Evolutionary conservation across 2,113 vertebrate species (phyloP), one percentile per base, ranked within the genome.

Genomic region (Sula dactylatra): DNA sequence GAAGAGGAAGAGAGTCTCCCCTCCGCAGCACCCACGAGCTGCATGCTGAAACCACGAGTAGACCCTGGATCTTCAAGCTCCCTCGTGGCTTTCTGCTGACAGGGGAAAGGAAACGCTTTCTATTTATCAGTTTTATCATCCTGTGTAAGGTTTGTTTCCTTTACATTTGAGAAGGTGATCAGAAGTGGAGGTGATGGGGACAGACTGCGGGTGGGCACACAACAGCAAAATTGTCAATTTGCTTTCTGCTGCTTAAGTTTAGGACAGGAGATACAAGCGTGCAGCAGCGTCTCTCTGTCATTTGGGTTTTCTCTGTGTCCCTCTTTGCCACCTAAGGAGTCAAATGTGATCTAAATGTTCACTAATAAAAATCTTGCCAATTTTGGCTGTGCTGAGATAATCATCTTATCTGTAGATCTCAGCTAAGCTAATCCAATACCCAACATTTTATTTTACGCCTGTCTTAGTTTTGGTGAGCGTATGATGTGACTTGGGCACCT

Each of bases 41-140:
- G 77, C 3, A 3, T 1, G 6, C 25, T 15, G 13, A 72, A 67
- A 64, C 67, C 12, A 4, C 2, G 6, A 59, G 49, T 11, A 50
- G 44, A 9, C 34, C 50, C 13, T 31, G 70, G 55, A 44, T 44
- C 45, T 55, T 42, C 55, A 10, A 26, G 65, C 71, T 62, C 42
- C 56, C n/a, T 71, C 36, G 47, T 40, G 52, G 19, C 70, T 88
- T 87, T 76, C 47, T 86, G 80, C 83, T 88, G 82, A n/a, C 15
- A 16, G 59, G 27, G 85, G 47, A 11, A 82, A 54, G 61, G 42
- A 84, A 54, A 26, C 0, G 5, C 13, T 91, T 45, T n/a, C 10
- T 32, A 2, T 66, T 65, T 95, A 89, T 97, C 93, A 36, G 16
- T 58, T 77, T 19, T 25, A 77, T 96, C 95, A 89, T 93, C 94